Conservation (phyloP, 2,888 invertebrate species). For the Leptopilina myrica region DNA sequence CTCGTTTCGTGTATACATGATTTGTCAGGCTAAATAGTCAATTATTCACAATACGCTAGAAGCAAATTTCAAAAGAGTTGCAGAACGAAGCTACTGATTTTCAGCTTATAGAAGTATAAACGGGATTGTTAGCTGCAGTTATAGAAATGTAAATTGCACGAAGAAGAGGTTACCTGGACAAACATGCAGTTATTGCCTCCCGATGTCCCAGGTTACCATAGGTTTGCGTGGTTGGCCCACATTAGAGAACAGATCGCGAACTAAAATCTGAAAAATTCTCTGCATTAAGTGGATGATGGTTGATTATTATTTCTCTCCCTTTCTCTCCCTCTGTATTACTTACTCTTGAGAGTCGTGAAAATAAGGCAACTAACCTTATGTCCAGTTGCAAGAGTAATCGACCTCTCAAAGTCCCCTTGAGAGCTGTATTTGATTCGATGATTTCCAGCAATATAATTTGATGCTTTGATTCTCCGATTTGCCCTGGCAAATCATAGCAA, state of each 20-base stretch:
- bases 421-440: slow-evolving; percentile 45
- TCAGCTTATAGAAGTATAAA: slow-evolving; percentile 6
- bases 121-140: slow-evolving; percentile 52
- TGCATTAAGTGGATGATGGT: slow-evolving; percentile 66
- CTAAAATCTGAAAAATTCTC: slow-evolving; percentile 73
- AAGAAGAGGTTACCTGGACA: slow-evolving; percentile 69
- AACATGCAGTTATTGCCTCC: slow-evolving; percentile 72
- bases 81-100: background rate
- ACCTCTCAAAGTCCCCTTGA: slow-evolving; percentile 39
- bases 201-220: slow-evolving; percentile 74
- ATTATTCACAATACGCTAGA: background rate
- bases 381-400: slow-evolving; percentile 47
- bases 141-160: slow-evolving; percentile 70
- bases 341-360: slow-evolving; percentile 47
- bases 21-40: background rate
- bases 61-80: background rate
- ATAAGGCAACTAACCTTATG: slow-evolving; percentile 44
- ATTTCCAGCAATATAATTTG: slow-evolving; percentile 58
- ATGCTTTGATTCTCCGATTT: slow-evolving; percentile 58
- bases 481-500: slow-evolving; percentile 58
- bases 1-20: background rate
- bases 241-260: slow-evolving; percentile 70
- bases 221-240: slow-evolving; percentile 74
- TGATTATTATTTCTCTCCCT: slow-evolving; percentile 56
- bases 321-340: slow-evolving; percentile 44